Conservation (phyloP, 2,797 vertebrate species). For the Nasua narica region DNA sequence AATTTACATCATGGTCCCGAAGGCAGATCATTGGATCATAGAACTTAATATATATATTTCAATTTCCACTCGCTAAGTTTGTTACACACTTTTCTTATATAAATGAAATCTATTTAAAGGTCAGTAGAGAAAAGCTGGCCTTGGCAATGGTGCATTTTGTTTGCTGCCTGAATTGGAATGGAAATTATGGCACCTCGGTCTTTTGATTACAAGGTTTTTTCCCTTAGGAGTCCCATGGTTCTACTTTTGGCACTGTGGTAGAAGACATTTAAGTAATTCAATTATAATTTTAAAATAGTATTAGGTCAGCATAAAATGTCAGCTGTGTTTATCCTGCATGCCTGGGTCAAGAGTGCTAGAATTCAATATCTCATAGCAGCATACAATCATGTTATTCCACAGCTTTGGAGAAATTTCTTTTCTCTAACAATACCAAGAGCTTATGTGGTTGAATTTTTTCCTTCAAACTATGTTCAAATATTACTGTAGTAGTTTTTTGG, state of each 20-base stretch:
- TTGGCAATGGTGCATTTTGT: background rate
- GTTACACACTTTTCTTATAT: background rate
- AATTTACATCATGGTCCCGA: background rate
- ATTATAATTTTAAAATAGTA: conserved; percentile 42
- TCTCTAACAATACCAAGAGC: conserved; percentile 4
- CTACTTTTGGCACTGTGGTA: background rate
- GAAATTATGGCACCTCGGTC: conserved; percentile 36
- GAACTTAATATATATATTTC: background rate
- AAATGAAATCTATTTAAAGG: conserved; percentile 52
- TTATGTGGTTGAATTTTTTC: conserved; percentile 5
- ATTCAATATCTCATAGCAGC: background rate
- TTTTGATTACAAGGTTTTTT: conserved; percentile 37
- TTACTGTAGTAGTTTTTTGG: background rate
- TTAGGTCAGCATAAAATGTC: conserved; percentile 39
- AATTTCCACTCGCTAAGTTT: conserved; percentile 19
- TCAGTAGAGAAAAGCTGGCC: conserved; percentile 28
- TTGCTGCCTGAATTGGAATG: conserved; percentile 16
- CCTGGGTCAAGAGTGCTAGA: conserved; percentile 30
- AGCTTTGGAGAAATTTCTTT: background rate
- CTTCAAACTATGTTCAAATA: background rate
- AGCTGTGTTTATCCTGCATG: background rate
- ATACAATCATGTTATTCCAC: background rate
- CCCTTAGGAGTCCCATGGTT: conserved; percentile 38
- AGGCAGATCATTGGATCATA: conserved; percentile 16
- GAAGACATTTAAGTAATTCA: conserved; percentile 64